Base-by-base conservation (phyloP, 2,113 vertebrate genomes). In the Jaculus jaculus region DNA sequence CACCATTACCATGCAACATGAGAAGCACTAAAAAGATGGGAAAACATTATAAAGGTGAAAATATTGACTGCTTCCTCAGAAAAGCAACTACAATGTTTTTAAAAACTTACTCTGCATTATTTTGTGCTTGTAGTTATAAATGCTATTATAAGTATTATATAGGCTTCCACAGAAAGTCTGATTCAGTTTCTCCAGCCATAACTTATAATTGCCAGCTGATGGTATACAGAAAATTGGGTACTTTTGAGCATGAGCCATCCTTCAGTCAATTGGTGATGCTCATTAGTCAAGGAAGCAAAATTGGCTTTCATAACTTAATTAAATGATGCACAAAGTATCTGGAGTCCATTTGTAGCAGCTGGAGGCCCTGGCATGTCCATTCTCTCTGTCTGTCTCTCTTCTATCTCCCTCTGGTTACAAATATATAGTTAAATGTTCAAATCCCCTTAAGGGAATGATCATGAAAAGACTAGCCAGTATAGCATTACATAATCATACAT, bases 171-270 rank as follows among this genome's bases (percentile, higher is more conserved):
- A 75, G 34, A 17, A 86, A 89, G 16, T 21, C 16, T 86, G 51
- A 71, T 23, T 93, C n/a, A 34, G 2, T 91, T 91, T 91, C 87
- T 93, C 81, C 61, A 86, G 21, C 10, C 17, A 37, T n/a, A 81
- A 77, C 28, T 61, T 60, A 39, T 23, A 47, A 15, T 37, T 71
- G 28, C 34, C 78, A 85, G 5, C 15, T 71, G 37, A 74, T 75
- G 28, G 69, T 0, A 75, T 21, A 91, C 7, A 81, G 11, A 34
- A 74, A 79, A 77, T 2, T 77, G 28, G 23, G 21, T 12, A 30
- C 30, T 74, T 74, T 86, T 54, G 87, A 77, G 63, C 34, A 34
- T 71, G 68, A 92, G 51, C 26, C 39, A 7, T 37, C 18, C 58
- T 93, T 92, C 66, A 83, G 28, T 69, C 89, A 32, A 26, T 47